Conservation (phyloP, 2,888 invertebrate species). For the Dexiosoma caninum region DNA sequence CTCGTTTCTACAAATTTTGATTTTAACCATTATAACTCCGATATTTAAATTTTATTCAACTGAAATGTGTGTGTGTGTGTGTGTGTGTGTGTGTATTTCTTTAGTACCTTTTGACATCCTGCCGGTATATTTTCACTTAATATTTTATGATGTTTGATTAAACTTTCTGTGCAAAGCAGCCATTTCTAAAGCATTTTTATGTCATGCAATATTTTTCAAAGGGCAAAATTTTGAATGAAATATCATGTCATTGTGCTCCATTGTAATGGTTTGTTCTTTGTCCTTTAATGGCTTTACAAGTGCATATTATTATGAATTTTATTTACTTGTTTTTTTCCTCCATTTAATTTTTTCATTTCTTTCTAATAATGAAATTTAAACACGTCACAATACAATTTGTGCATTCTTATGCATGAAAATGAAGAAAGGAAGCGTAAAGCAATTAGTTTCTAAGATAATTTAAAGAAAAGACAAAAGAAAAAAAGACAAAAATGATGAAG, state of each 20-base stretch:
- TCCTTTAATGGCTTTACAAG: slow-evolving; percentile 2
- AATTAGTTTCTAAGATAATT: slow-evolving; percentile 4
- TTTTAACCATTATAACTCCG: too few species aligned
- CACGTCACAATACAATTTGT: slow-evolving; percentile 5
- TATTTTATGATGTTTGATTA: slow-evolving; percentile 18
- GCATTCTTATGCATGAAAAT: neutral
- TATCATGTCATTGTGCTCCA: neutral
- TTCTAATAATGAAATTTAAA: slow-evolving; percentile 23
- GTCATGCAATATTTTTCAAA: neutral
- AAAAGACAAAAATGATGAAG: too few species aligned
- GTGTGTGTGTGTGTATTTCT: neutral
- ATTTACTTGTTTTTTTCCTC: neutral
- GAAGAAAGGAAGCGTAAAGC: neutral
- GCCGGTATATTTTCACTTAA: neutral
- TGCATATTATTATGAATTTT: neutral
- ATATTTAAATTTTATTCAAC: neutral
- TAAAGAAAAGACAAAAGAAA: neutral
- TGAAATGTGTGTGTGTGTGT: neutral
- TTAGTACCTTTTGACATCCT: neutral
- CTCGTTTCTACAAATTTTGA: too few species aligned
- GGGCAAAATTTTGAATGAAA: too few species aligned
- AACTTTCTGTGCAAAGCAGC: slow-evolving; percentile 6
- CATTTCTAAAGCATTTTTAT: neutral
- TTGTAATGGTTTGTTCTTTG: neutral
- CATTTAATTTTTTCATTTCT: neutral